Evolutionary conservation across 2,113 vertebrate genomes (phyloP).

Genomic region (Phyllostomus discolor): DNA sequence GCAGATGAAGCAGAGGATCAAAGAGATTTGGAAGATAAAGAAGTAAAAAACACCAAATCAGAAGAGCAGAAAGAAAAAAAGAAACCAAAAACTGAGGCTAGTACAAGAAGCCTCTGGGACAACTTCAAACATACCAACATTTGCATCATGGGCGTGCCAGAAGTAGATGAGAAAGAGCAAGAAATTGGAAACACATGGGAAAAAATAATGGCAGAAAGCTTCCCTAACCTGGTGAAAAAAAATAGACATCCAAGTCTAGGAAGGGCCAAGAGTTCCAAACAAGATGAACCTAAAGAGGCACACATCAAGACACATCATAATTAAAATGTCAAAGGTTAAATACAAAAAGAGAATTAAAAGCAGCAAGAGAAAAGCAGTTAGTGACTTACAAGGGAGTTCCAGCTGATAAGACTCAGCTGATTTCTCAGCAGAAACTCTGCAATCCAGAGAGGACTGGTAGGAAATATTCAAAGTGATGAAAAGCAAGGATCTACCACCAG

Average conservation of each 20-base stretch:
- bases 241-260: not conserved
- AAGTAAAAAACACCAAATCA: not conserved
- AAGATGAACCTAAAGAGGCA: not conserved
- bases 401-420: not conserved
- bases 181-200: not conserved
- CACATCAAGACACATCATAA: not conserved
- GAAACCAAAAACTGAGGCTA: not conserved
- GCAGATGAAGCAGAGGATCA: not conserved
- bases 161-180: not conserved
- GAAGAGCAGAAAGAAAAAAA: not conserved
- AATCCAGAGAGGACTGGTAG: not conserved
- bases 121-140: not conserved
- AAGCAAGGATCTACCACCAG: not conserved
- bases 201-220: not conserved
- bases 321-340: not conserved
- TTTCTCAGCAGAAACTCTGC: not conserved
- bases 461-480: not conserved
- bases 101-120: not conserved
- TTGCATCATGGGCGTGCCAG: not conserved
- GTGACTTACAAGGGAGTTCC: not conserved
- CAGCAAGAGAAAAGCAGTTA: not conserved
- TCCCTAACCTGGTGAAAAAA: not conserved
- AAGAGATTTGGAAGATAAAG: not conserved
- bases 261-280: not conserved
- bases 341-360: not conserved